Percentiles rank a stretch among this genome's conserved stretches.
These are phyloP conservation scores for Nemotelus pantherinus DNA, from an alignment of 2,888 invertebrate species.

Conservation along the genomic window DNA sequence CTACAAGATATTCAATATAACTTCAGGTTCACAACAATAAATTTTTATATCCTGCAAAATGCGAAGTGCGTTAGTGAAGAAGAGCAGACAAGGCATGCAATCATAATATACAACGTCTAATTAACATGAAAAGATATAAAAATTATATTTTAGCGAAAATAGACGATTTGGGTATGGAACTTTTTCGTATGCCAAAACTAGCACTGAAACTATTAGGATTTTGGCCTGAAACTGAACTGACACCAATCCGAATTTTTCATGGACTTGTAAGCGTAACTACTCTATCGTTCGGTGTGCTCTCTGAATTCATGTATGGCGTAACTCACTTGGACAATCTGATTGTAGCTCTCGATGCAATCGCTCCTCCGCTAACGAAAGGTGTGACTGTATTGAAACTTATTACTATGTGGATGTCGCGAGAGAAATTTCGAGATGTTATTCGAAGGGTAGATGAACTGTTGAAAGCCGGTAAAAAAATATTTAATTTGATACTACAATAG, in stretches of 20 bases:
- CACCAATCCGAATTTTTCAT: conserved; percentile 52
- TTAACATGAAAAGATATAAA: too few relatives aligned
- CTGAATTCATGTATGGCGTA: conserved; percentile 58
- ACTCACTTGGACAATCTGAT: conserved; percentile 56
- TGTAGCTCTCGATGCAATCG: conserved; percentile 60
- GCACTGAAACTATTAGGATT: conserved; percentile 57
- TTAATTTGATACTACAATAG: not conserved
- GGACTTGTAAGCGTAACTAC: conserved; percentile 55
- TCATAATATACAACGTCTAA: too few relatives aligned
- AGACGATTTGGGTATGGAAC: not conserved
- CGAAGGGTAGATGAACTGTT: not conserved
- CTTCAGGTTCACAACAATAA: too few relatives aligned
- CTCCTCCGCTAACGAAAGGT: conserved; percentile 59
- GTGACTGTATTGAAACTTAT: conserved; percentile 59
- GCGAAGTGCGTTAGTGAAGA: too few relatives aligned
- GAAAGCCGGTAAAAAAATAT: conserved; percentile 15
- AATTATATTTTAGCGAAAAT: too few relatives aligned
- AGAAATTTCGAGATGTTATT: conserved; percentile 14
- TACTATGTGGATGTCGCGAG: conserved; percentile 54
- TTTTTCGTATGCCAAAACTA: conserved; percentile 54
- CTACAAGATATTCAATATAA: too few relatives aligned
- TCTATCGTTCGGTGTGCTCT: conserved; percentile 57
- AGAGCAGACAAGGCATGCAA: too few relatives aligned
- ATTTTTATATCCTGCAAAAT: too few relatives aligned
- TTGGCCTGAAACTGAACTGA: conserved; percentile 57